Evolutionary conservation across 1,140 invertebrate species (phyloP).

Genomic region (Dermatophagoides farinae): DNA sequence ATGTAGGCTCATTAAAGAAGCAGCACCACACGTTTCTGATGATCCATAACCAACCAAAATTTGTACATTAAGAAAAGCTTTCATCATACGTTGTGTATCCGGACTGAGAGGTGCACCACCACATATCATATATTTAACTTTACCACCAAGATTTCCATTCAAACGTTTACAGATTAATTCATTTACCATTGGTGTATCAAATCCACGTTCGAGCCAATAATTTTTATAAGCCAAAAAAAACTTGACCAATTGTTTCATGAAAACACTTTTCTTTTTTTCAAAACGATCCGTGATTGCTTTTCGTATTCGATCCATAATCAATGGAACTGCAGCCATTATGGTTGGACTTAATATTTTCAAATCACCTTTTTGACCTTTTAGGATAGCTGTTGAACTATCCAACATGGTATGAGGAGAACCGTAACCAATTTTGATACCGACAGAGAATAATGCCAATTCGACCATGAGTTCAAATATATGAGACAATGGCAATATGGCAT

Average conservation of each 20-base stretch:
- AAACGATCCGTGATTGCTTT: conserved; percentile 85
- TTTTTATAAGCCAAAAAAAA: conserved; percentile 80
- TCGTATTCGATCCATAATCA: conserved; percentile 83
- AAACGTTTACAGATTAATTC: conserved; percentile 46
- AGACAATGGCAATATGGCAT: conserved; percentile 23
- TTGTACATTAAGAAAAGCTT: conserved; percentile 8
- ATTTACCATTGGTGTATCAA: conserved; percentile 26
- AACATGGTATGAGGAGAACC: conserved; percentile 28
- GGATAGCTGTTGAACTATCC: conserved; percentile 33
- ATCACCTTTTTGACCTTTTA: conserved; percentile 58
- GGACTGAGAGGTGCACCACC: conserved; percentile 83
- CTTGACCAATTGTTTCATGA: conserved; percentile 59
- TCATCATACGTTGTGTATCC: conserved; percentile 47
- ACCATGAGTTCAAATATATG: conserved; percentile 21
- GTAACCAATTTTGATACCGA: conserved; percentile 17
- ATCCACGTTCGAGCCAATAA: conserved; percentile 32
- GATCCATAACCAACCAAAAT: conserved; percentile 15
- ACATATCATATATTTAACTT: conserved; percentile 60
- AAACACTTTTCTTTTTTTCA: conserved; percentile 36
- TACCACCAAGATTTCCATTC: conserved; percentile 58
- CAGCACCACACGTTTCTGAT: conserved; percentile 15
- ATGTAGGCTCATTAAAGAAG: conserved; percentile 27
- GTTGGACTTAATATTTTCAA: conserved; percentile 71
- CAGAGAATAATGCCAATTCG: conserved; percentile 10
- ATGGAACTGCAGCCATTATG: conserved; percentile 80